Base-by-base conservation (phyloP, 2,113 vertebrate species). In the Spermophilus dauricus region DNA sequence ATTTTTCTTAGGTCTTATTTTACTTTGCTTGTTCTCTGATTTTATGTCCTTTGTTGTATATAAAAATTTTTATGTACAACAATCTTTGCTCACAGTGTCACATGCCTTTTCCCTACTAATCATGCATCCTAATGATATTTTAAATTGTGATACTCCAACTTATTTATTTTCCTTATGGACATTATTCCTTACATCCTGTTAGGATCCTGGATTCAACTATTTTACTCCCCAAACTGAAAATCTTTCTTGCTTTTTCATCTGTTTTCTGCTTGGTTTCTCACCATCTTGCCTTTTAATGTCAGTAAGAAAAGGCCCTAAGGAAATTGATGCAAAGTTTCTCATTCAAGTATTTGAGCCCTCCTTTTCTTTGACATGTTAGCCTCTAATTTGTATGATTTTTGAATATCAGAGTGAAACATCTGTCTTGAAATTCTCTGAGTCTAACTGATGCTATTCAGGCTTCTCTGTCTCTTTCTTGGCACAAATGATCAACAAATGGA, bases 111-210 rank as follows among this genome's bases (percentile, higher is more conserved):
- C 18, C 45, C 5, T 72, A 17, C 82, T 78, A 76, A 53, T 73
- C 94, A 72, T 56, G 2, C 28, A 34, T 82, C 85, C 17, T 72
- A 17, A 83, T 70, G 32, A 75, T 37, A 28, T 45, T 83, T 72
- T 51, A 56, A 70, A 73, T 78, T 96, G 73, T 89, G 89, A 92
- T 58, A 34, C 4, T 69, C 4, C 1, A 82, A 42, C 82, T 70
- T 91, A 83, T 81, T 70, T 91, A 83, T 81, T 90, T 89, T 72
- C 11, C 92, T 90, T 45, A 87, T 77, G 5, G 14, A 72, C 70
- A 63, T 69, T 80, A 4, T 11, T 81, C 30, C 10, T 81, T 86
- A 0, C 81, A 16, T 53, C 7, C 67, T 90, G 2, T 86, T 90
- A 22, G 5, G 10, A 90, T 81, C 3, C 8, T 65, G 30, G 77